Evolutionary conservation across 2,797 vertebrate genomes (phyloP), one percentile per base, ranked within the genome.

Genomic region (Erithacus rubecula): DNA sequence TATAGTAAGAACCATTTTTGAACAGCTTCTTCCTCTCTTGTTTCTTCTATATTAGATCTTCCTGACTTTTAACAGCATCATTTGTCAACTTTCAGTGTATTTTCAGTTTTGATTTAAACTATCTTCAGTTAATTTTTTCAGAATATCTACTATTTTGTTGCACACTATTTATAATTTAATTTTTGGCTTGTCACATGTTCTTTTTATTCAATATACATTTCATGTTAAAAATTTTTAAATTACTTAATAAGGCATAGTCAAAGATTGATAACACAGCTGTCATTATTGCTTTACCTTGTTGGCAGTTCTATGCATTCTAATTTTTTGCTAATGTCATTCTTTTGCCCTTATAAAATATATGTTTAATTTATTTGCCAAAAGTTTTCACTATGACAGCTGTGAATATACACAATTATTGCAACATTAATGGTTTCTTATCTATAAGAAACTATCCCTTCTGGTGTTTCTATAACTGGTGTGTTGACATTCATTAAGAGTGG

Each of bases 81-180:
- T 90, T 89, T 91, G 30, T 93, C 90, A 91, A 44, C 51, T 78
- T 87, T 36, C 41, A 68, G 47, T 46, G 30, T 56, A 70, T 13
- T 86, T 89, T 62, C 46, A 78, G 30, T 86, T 93, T 83, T 88
- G 53, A 93, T 88, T 85, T 87, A 85, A 84, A 91, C 32, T 52
- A 85, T 83, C 46, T 70, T 77, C 34, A n/a, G 53, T 64, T 87
- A 90, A 37, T 92, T 90, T 95, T 92, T 91, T 34, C 39, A 63
- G 51, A 87, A 51, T 86, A 62, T 37, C 19, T 83, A 30, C 10
- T 20, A 23, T 81, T 87, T 85, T 34, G 17, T 89, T 85, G 19
- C 3, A 4, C 7, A 6, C 10, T 70, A 36, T 84, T 94, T 89
- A 37, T 81, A 0, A 56, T 77, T 72, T 67, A 62, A 20, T 49